A percentile compares a stretch with the other conserved stretches of the same genome.
phyloP scores from a whole-genome alignment of 53 echinoderm and acorn worm species.

The Apostichopus leukothele region DNA sequence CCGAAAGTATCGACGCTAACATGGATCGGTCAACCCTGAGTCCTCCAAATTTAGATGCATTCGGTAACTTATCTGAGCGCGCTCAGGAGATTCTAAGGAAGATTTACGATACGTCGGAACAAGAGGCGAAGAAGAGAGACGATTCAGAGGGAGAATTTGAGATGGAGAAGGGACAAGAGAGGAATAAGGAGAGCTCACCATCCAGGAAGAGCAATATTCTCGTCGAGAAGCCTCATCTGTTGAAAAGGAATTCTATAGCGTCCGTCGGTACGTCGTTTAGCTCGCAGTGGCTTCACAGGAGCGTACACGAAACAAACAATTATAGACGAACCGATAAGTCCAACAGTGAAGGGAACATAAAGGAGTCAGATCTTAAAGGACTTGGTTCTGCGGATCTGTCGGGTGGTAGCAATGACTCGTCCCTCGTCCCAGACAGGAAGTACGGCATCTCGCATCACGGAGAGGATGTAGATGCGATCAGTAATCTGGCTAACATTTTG shows the following conservation, averaged over 20 bases:
- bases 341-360: background rate
- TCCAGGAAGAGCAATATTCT: background rate
- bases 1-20: conserved; percentile 4
- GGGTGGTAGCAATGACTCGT: background rate
- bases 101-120: conserved; percentile 56
- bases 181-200: background rate
- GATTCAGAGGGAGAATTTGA: background rate
- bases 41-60: conserved; percentile 68
- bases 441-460: background rate
- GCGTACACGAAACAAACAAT: background rate
- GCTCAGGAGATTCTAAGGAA: conserved; percentile 92
- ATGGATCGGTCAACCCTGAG: conserved; percentile 37
- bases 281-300: conserved; percentile 15
- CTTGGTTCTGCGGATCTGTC: background rate
- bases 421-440: background rate
- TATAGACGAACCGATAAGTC: conserved; percentile 5
- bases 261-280: conserved; percentile 25
- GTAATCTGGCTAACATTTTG: background rate
- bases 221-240: conserved; percentile 4
- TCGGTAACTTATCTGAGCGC: conserved; percentile 75
- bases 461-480: background rate
- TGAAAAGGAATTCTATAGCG: conserved; percentile 56
- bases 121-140: background rate
- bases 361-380: background rate
- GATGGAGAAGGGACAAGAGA: background rate